Base-by-base conservation (phyloP, 1,140 invertebrate genomes). In the Venustaconcha ellipsiformis region DNA sequence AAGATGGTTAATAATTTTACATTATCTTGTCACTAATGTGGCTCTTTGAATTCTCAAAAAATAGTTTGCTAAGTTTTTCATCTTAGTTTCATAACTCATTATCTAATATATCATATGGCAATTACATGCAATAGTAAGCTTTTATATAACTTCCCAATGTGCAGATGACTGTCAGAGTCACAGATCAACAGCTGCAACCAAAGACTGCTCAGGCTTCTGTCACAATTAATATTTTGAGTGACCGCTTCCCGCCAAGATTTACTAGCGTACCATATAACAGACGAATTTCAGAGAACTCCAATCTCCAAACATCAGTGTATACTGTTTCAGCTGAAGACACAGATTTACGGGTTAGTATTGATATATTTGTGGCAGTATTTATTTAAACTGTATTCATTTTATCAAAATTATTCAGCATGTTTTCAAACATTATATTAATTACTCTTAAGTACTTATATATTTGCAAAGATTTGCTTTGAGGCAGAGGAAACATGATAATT, bases 101-200 rank as follows among this genome's bases (percentile, higher is more conserved):
- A 20, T 23, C 18, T 23, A 2, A 15, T 12, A 64, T 30, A 17
- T 26, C 17, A 18, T 67, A 23, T 6, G 17, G 14, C 26, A n/a
- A 13, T 14, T 15, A 60, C 11, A 60, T 70, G 15, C 1, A 58
- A 26, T 70, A 14, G 37, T 67, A 23, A 26, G 2, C 14, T 13
- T 13, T 23, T 14, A 14, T 57, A 17, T 23, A 56, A n/a, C 1
- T 64, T 64, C 15, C 57, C 17, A n/a, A 64, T 48, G 57, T 76
- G n/a, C 76, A 86, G 84, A 79, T 84, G 17, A 73, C 57, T 20
- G 67, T 84, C 2, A 67, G 20, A 60, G 84, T 80, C 1, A 68
- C 67, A 48, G 84, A 88, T 65, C 78, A 83, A 62, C 67, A 82
- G 37, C 72, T 78, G 18, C 82, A 83, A 18, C 78, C 76, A 63